Percentiles rank a stretch among this genome's conserved stretches.
These are phyloP conservation scores for Tupiocoris notatus DNA, from an alignment of 2,888 invertebrate genomes.

Conservation along the genomic window DNA sequence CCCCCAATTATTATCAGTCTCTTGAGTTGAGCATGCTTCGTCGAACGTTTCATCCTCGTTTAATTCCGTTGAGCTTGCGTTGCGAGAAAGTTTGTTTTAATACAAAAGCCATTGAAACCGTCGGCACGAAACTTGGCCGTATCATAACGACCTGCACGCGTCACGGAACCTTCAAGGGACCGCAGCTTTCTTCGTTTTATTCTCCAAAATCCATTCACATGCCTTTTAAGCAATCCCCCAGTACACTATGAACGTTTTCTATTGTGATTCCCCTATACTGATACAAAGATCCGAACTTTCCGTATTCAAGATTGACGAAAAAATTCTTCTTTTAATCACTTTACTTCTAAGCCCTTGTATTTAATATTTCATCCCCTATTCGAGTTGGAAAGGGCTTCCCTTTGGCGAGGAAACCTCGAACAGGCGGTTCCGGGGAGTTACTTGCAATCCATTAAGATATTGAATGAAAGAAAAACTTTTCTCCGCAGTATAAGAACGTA, in stretches of 20 bases:
- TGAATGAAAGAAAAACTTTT: conserved; percentile 27
- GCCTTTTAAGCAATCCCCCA: background rate
- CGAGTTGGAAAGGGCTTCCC: background rate
- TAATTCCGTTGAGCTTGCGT: background rate
- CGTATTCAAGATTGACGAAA: background rate
- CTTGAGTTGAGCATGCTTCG: background rate
- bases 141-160: background rate
- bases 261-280: background rate
- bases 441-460: conserved; percentile 37
- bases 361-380: conserved; percentile 27
- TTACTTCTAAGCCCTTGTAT: conserved; percentile 1
- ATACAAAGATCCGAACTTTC: background rate
- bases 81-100: background rate
- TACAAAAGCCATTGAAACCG: background rate
- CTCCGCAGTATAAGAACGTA: background rate
- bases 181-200: background rate
- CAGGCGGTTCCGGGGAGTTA: conserved; percentile 12
- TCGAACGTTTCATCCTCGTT: background rate
- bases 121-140: background rate
- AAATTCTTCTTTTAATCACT: conserved; percentile 27
- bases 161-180: background rate
- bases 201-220: background rate
- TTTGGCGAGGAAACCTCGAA: background rate
- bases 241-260: background rate
- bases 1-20: no score